These are phyloP conservation scores for Ruditapes philippinarum DNA, from an alignment of 1,140 invertebrate genomes.

Conservation along the genomic window DNA sequence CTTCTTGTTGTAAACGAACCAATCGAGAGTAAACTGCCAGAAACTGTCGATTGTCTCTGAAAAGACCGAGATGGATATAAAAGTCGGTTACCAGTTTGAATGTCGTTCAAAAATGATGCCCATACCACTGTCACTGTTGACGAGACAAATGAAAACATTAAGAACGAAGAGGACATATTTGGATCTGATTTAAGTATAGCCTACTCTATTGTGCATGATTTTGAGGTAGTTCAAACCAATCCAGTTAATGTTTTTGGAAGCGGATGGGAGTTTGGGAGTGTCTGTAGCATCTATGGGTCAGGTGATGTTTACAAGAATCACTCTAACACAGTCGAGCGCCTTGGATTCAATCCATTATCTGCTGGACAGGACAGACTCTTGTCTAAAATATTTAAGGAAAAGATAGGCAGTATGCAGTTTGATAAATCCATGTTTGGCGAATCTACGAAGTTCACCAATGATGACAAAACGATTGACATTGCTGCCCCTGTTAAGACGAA, in stretches of 20 bases:
- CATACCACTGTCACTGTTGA: not conserved
- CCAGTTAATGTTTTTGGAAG: conserved; percentile 23
- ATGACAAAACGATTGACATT: not conserved
- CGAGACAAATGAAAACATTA: no score
- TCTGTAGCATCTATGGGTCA: conserved; percentile 46
- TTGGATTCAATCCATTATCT: not conserved
- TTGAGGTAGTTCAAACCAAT: not conserved
- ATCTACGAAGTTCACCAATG: not conserved
- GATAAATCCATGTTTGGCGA: not conserved
- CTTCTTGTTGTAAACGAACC: no score
- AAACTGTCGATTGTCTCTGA: not conserved
- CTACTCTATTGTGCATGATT: not conserved
- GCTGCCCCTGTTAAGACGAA: not conserved
- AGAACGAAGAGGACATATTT: not conserved
- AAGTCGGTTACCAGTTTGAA: not conserved
- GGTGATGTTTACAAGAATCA: not conserved
- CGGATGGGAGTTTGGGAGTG: conserved; percentile 67
- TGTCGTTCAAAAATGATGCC: not conserved
- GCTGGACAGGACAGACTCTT: not conserved
- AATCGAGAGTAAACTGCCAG: not conserved
- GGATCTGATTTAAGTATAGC: not conserved
- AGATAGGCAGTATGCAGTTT: not conserved
- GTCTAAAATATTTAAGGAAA: conserved; percentile 34
- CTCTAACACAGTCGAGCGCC: not conserved
- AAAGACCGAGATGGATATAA: not conserved